Conservation (phyloP, 2,888 invertebrate species). For the Zygothrica quintamaculata region DNA sequence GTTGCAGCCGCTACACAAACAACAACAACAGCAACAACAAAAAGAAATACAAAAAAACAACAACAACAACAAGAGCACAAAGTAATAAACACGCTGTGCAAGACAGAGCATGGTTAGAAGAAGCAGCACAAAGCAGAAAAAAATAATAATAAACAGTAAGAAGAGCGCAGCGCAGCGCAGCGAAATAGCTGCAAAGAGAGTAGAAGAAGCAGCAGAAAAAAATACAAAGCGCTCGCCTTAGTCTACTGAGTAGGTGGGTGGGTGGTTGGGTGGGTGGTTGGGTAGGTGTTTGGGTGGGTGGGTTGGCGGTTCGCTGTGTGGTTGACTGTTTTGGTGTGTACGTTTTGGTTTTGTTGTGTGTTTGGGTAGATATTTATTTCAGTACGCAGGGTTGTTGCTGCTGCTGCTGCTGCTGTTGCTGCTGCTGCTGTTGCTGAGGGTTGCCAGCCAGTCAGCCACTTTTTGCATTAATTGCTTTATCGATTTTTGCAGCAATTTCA, state of each 20-base stretch:
- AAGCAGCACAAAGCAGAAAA: slow-evolving; percentile 20
- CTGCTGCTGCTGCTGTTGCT: slow-evolving; percentile 6
- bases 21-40: slow-evolving; percentile 3
- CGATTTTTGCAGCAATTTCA: slow-evolving; percentile 69
- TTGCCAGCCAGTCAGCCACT: slow-evolving; percentile 65
- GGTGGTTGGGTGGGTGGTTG: neutral
- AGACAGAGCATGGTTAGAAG: slow-evolving; percentile 25
- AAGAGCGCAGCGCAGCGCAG: slow-evolving; percentile 11
- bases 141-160: slow-evolving; percentile 17
- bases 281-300: slow-evolving; percentile 12
- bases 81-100: slow-evolving; percentile 64
- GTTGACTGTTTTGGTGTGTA: neutral
- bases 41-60: neutral
- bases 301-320: slow-evolving; percentile 4
- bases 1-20: slow-evolving; percentile 41
- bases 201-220: slow-evolving; percentile 27
- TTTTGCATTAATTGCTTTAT: slow-evolving; percentile 81
- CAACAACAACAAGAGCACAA: slow-evolving; percentile 13
- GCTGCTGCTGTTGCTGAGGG: slow-evolving; percentile 33
- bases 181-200: slow-evolving; percentile 9
- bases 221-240: slow-evolving; percentile 17
- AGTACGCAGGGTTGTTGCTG: slow-evolving; percentile 58
- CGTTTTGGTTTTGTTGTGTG: slow-evolving; percentile 12
- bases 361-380: slow-evolving; percentile 61
- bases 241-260: neutral